Evolutionary conservation across 1,140 invertebrate genomes (phyloP), one percentile per base, ranked within the genome.

Genomic region (Eupeodes corollae): DNA sequence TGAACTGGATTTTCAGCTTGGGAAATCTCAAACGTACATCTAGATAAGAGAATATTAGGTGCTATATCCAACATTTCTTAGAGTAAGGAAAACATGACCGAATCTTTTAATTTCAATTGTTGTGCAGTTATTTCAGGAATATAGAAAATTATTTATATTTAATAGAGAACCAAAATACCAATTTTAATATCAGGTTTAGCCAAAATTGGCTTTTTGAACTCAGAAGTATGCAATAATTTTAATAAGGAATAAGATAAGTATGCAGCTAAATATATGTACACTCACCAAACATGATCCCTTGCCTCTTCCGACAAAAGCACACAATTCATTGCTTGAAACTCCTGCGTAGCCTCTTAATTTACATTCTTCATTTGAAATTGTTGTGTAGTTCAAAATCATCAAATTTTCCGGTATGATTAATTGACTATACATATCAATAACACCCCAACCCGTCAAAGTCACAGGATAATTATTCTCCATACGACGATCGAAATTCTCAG

Each of bases 211-310:
- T n/a, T n/a, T n/a, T n/a, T n/a, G 21, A 6, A 31, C 12, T 6
- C 16, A 9, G 30, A 5, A 12, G 26, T 3, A 12, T n/a, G 15
- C 14, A n/a, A 19, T 13, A 2, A 19, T 33, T 5, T 31, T 32
- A 41, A 42, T 6, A 10, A 34, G 39, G 6, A 34, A 3, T 30
- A 18, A 33, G 37, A 16, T 13, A 50, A 11, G 9, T 39, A 12
- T 19, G n/a, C n/a, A n/a, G n/a, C n/a, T n/a, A n/a, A n/a, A n/a
- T n/a, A n/a, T n/a, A n/a, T 15, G 19, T 37, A 5, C 8, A 48
- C 57, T 66, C 44, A 66, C 63, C 57, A 62, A 53, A 55, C 67
- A 69, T 26, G 71, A 69, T 15, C 73, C 73, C 50, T 71, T 59
- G 3, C 71, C 71, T 1, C 38, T 37, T 46, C 56, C 53, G 1